phyloP scores from a whole-genome alignment of 2,888 invertebrate species.

The Leucophenga montana region DNA sequence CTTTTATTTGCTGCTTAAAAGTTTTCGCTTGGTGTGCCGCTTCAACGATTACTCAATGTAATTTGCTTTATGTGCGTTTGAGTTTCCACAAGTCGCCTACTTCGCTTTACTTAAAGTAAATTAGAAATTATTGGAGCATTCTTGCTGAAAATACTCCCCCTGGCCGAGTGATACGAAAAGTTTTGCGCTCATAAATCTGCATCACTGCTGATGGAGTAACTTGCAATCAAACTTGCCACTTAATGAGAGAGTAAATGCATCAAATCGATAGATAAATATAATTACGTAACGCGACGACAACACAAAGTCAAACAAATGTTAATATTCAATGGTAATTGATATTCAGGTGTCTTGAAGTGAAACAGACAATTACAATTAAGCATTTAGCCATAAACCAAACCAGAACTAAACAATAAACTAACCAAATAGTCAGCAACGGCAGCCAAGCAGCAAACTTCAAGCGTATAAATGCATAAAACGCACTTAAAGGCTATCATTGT shows the following conservation, averaged over 20 bases:
- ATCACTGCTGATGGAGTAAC: slow-evolving; percentile 22
- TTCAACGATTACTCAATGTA: slow-evolving; percentile 50
- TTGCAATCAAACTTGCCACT: neutral
- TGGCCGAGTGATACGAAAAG: slow-evolving; percentile 35
- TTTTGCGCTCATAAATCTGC: slow-evolving; percentile 39
- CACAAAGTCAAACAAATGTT: too few species aligned
- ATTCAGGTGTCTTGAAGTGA: too few species aligned
- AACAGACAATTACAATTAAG: too few species aligned
- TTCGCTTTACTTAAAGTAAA: slow-evolving; percentile 56
- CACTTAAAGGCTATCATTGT: slow-evolving; percentile 3
- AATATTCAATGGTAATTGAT: too few species aligned
- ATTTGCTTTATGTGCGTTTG: slow-evolving; percentile 54
- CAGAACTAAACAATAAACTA: neutral
- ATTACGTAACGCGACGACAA: too few species aligned
- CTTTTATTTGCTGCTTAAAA: slow-evolving; percentile 30
- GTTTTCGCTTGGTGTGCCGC: slow-evolving; percentile 40
- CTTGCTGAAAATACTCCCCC: slow-evolving; percentile 23
- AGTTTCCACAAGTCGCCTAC: neutral
- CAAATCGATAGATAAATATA: too few species aligned
- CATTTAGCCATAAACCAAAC: too few species aligned
- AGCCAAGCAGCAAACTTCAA: neutral
- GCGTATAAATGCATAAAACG: slow-evolving; percentile 1
- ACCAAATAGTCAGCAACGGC: neutral
- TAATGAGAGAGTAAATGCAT: too few species aligned
- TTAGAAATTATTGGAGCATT: slow-evolving; percentile 62